Base-by-base conservation (phyloP, 2,113 vertebrate genomes). In the Odocoileus virginianus region DNA sequence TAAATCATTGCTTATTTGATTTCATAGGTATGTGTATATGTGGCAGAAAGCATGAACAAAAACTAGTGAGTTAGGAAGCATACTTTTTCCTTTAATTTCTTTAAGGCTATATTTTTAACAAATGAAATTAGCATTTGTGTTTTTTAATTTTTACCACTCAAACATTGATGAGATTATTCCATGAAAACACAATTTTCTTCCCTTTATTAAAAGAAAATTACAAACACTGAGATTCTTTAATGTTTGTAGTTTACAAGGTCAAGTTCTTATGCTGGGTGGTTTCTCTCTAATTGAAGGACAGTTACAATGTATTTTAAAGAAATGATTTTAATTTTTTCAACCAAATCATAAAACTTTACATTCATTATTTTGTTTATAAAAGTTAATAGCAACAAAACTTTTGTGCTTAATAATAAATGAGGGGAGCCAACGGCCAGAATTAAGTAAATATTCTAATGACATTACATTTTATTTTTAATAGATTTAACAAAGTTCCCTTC, bases 141-240 rank as follows among this genome's bases (percentile, higher is more conserved):
- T 91, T 84, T n/a, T 33, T 47, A 8, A 60, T 60, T 78, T 96
- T 90, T 85, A 95, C 23, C 36, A 55, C 16, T 61, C 54, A 95
- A 82, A 88, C 23, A 88, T 7, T 60, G 43, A 55, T 85, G 45
- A 91, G 7, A 81, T 79, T 36, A 74, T 88, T 61, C n/a, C 87
- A 93, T 58, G 28, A 83, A 90, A 74, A 43, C 45, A 67, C 14
- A 82, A 67, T 78, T 93, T 10, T 81, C n/a, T 50, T 64, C 17
- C 27, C n/a, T 97, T 95, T 89, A 87, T 40, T 83, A 64, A 58
- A 94, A 83, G 43, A 94, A 96, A 92, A 89, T 81, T 60, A 89
- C 5, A 60, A 40, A 50, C 25, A 86, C 6, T 90, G 60, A 76
- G 45, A 88, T 76, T 88, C 27, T 60, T 74, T 79, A 86, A 89